Base-by-base conservation (phyloP, 1,140 invertebrate species). In the Nephotettix cincticeps region DNA sequence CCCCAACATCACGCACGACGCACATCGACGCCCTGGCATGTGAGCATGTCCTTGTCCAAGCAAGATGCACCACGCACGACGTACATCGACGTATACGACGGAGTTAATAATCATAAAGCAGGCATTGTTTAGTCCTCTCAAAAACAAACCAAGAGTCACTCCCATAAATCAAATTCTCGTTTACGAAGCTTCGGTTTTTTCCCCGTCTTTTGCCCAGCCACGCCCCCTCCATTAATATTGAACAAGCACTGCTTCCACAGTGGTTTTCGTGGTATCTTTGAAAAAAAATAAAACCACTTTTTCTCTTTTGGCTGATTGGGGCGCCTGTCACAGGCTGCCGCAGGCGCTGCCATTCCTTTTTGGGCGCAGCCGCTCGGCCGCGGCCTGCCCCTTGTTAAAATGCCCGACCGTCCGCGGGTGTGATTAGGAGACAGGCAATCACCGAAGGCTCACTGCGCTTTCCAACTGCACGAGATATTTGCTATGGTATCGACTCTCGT, bases 261-360 rank as follows among this genome's bases (percentile, higher is more conserved):
- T 45, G 32, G 36, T 25, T 54, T 54, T 61, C 56, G 56, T 61
- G 56, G 56, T 51, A 51, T 23, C 21, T 61, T 61, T n/a, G n/a
- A n/a, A n/a, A 67, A 67, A 45, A 67, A 67, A 67, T 43, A 67
- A 67, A 67, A 67, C 64, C 64, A 43, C 64, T 67, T 67, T 65
- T 65, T 65, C 36, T 65, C n/a, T 43, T 65, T 32, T 32, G 63
- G 29, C 63, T 65, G 63, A 67, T 67, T 67, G 64, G 64, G 32
- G 32, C 32, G 32, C 64, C 25, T 67, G 64, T 67, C 32, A 67
- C 64, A 28, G 27, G 40, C 13, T 27, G 64, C 64, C 11, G n/a
- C 40, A 19, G 64, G n/a, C 40, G 17, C 40, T 65, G 23, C 45
- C 32, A 27, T 67, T 67, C 64, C 40, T 67, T 25, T 30, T 13